Percentiles rank a stretch among this genome's conserved stretches.
Evolutionary conservation across 2,113 vertebrate species (phyloP).

Genomic region (Saccopteryx leptura): DNA sequence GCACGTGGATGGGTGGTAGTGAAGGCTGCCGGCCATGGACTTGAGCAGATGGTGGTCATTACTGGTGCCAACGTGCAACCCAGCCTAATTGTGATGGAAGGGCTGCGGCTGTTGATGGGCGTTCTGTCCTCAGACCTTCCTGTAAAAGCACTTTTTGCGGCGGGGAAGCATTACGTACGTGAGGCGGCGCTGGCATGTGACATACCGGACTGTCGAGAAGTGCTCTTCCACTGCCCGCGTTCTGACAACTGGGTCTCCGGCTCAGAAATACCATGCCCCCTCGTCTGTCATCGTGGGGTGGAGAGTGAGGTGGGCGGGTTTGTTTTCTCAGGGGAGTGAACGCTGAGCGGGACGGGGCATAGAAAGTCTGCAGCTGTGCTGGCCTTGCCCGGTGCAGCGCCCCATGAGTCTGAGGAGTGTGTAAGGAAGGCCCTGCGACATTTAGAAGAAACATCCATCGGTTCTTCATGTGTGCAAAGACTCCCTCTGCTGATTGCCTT

Average conservation of each 20-base stretch:
- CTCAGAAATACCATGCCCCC: conserved; percentile 47
- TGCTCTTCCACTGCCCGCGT: background rate
- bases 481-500: background rate
- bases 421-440: background rate
- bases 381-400: background rate
- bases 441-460: background rate
- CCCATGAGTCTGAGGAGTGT: background rate
- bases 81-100: conserved; percentile 54
- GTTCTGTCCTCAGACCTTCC: background rate
- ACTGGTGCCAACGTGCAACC: conserved; percentile 66
- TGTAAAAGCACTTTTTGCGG: background rate
- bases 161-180: no score
- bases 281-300: background rate
- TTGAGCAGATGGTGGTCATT: conserved; percentile 83
- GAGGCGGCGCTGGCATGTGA: background rate
- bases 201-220: conserved; percentile 8
- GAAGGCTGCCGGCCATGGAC: conserved; percentile 6
- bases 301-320: background rate
- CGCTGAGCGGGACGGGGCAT: no score
- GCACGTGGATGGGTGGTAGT: conserved; percentile 59
- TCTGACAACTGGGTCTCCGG: background rate
- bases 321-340: background rate
- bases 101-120: conserved; percentile 59
- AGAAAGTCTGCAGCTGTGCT: background rate
- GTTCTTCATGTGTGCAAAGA: accelerated